A percentile compares a stretch with the other conserved stretches of the same genome.
phyloP scores from a whole-genome alignment of 2,888 invertebrate genomes.

The Lacanobia wlatinum region DNA sequence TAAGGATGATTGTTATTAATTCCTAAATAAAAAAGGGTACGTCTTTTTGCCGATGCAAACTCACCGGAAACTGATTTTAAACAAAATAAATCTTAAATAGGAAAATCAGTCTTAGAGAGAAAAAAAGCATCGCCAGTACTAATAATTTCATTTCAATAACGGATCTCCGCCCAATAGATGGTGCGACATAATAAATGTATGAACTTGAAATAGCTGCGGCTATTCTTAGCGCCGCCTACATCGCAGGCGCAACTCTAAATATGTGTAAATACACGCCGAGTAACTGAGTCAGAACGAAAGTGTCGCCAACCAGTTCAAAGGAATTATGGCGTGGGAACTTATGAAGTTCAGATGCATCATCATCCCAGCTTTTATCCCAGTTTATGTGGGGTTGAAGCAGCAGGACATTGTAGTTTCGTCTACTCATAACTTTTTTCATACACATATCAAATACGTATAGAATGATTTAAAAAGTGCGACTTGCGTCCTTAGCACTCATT shows the following conservation, averaged over 20 bases:
- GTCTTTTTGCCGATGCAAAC: no score
- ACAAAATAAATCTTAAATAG: no score
- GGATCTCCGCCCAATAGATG: conserved; percentile 31
- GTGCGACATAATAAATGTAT: conserved; percentile 70
- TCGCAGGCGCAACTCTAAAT: conserved; percentile 64
- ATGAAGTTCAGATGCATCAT: not conserved
- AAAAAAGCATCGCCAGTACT: not conserved
- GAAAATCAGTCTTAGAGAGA: not conserved
- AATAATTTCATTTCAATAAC: conserved; percentile 13
- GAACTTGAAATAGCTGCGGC: conserved; percentile 81
- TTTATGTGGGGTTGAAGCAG: not conserved
- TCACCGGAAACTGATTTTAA: no score
- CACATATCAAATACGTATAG: not conserved
- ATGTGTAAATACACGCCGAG: conserved; percentile 62
- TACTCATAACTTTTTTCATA: not conserved
- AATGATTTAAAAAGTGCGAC: not conserved
- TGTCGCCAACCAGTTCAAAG: conserved; percentile 36
- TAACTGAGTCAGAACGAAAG: conserved; percentile 60
- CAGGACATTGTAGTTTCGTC: not conserved
- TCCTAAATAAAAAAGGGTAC: no score
- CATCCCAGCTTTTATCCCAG: not conserved
- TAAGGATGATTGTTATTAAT: no score
- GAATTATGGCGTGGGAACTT: conserved; percentile 27
- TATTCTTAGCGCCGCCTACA: conserved; percentile 78
- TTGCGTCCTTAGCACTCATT: not conserved